Evolutionary conservation across 2,113 vertebrate genomes (phyloP), one percentile per base, ranked within the genome.

Genomic region (Hyperopisus bebe): DNA sequence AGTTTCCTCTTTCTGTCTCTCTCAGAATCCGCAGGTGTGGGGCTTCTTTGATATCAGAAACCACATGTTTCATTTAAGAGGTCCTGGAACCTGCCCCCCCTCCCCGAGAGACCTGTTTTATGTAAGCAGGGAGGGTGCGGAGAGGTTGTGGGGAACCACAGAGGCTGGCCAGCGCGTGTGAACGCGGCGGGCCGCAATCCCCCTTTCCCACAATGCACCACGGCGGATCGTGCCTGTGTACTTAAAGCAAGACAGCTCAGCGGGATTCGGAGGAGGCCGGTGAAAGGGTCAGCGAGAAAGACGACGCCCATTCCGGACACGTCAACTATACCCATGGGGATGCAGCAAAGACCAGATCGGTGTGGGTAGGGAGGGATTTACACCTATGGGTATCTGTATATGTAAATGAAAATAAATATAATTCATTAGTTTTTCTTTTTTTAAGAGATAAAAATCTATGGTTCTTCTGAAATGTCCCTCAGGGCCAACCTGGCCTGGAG

Each of bases 1-100:
- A 92, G 92, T 95, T 94, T 91, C 94, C 91, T 93, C 87, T 91
- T 11, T 89, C 92, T 51, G 77, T 80, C 88, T 83, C 92, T 92
- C 88, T 88, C 89, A 90, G 92, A 93, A 92, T 19, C 42, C 77
- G 55, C 92, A 92, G 90, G 91, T 93, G 93, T 86, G 58, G 88
- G 48, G 77, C 89, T 90, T 91, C 91, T 93, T 91, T 93, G 91
- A 93, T 93, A 93, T 90, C 89, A 88, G 66, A 91, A 89, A 88
- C 82, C 93, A 90, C 84, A 92, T 92, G 91, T 93, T 91, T 91
- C 89, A 87, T 90, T 90, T 74, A 19, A 89, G 39, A 31, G 13
- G 35, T 84, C 88, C 88, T 89, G 88, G 90, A 90, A 66, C 55
- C 24, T 0, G 2, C 21, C 6, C 2, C 35, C 90, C 80, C 89